These are phyloP conservation scores for Rhinichthys klamathensis DNA, from an alignment of 2,113 vertebrate genomes.

Conservation along the genomic window DNA sequence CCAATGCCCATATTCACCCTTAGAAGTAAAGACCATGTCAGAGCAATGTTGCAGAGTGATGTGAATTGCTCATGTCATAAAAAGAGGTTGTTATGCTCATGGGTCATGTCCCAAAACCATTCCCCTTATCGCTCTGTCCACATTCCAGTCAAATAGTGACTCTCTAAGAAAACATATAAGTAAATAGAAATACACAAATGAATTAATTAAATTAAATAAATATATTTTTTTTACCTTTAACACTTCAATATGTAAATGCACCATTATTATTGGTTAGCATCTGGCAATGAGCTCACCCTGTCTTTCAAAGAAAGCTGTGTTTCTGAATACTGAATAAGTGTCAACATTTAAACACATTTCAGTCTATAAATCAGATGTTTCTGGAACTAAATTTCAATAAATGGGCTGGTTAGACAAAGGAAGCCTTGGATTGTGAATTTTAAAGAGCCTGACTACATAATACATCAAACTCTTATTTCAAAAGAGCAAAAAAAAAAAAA, in stretches of 20 bases:
- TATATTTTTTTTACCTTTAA: no score
- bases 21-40: not conserved
- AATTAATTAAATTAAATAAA: not conserved
- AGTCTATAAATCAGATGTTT: not conserved
- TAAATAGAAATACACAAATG: no score
- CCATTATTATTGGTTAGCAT: not conserved
- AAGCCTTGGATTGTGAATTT: not conserved
- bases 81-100: no score
- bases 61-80: no score
- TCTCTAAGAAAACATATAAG: no score
- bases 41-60: no score
- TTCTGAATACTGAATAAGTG: not conserved
- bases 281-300: not conserved
- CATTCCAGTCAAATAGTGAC: no score
- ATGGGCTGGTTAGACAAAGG: not conserved
- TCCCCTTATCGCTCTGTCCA: no score
- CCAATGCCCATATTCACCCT: not conserved
- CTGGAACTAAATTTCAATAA: not conserved
- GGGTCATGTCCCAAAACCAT: no score
- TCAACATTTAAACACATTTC: not conserved
- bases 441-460: not conserved
- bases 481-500: not conserved
- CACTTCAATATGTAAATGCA: not conserved
- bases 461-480: not conserved
- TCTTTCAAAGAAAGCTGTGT: not conserved